These are phyloP conservation scores for Cotesia chilonis DNA, from an alignment of 1,140 invertebrate genomes.

Conservation along the genomic window DNA sequence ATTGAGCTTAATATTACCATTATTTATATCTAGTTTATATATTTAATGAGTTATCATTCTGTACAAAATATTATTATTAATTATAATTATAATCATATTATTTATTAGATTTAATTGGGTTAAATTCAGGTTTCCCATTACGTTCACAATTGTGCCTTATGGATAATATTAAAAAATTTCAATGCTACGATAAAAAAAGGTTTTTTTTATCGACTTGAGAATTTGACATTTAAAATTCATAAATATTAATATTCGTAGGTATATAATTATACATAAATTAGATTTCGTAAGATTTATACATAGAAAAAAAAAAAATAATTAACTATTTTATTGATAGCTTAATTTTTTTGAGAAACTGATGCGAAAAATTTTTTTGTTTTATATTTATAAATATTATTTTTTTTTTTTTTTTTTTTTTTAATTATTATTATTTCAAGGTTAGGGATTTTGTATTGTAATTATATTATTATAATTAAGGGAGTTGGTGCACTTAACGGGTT, in stretches of 20 bases:
- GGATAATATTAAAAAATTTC: slow-evolving; percentile 38
- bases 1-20: slow-evolving; percentile 43
- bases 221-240: slow-evolving; percentile 30
- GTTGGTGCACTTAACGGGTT: slow-evolving; percentile 16
- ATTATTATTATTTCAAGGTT: neutral
- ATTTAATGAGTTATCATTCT: neutral
- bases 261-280: no score
- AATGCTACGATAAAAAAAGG: slow-evolving; percentile 11
- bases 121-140: slow-evolving; percentile 34
- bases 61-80: neutral
- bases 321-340: no score
- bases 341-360: no score
- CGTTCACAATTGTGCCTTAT: slow-evolving; percentile 56
- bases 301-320: no score
- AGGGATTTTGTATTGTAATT: neutral
- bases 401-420: neutral
- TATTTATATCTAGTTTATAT: neutral
- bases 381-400: neutral
- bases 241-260: no score
- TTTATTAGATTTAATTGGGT: slow-evolving; percentile 19
- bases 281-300: no score
- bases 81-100: slow-evolving; percentile 7
- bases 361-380: neutral
- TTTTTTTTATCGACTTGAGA: slow-evolving; percentile 24
- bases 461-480: neutral